A percentile compares a stretch with the other conserved stretches of the same genome.
Evolutionary conservation across 2,113 vertebrate species (phyloP).

Genomic region (Copsychus sechellarum): DNA sequence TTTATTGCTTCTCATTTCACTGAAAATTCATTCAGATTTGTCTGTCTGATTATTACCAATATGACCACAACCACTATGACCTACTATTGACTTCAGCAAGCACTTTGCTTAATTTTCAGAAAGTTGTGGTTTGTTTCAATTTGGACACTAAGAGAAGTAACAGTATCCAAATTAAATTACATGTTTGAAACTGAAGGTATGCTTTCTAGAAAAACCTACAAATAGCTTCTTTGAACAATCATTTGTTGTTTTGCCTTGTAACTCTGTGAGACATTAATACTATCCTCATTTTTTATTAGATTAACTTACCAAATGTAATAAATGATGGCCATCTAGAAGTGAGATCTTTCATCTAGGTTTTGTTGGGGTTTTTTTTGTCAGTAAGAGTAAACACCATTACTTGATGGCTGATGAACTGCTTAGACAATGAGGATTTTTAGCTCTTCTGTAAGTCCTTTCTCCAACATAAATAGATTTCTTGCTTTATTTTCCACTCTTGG

Average conservation of each 20-base stretch:
- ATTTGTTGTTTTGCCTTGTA: background rate
- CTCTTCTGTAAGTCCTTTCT: background rate
- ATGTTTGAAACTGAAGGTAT: rapidly evolving
- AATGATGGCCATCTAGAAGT: background rate
- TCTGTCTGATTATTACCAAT: background rate
- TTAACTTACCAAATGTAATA: background rate
- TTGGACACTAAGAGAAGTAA: background rate
- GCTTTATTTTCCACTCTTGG: background rate
- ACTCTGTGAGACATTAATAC: background rate
- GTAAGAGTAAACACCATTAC: background rate
- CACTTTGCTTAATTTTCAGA: background rate
- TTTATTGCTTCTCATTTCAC: background rate
- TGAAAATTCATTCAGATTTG: background rate
- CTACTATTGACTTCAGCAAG: background rate
- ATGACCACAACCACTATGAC: background rate
- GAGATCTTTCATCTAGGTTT: background rate
- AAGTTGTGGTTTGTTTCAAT: background rate
- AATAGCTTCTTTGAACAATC: background rate
- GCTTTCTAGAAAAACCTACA: background rate
- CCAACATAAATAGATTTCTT: background rate
- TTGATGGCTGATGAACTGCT: background rate
- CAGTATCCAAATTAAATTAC: background rate
- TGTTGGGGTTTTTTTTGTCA: background rate
- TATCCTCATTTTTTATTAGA: background rate
- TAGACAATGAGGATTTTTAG: background rate